phyloP scores from a whole-genome alignment of 2,113 vertebrate genomes.

The Nannobrachium achirus region DNA sequence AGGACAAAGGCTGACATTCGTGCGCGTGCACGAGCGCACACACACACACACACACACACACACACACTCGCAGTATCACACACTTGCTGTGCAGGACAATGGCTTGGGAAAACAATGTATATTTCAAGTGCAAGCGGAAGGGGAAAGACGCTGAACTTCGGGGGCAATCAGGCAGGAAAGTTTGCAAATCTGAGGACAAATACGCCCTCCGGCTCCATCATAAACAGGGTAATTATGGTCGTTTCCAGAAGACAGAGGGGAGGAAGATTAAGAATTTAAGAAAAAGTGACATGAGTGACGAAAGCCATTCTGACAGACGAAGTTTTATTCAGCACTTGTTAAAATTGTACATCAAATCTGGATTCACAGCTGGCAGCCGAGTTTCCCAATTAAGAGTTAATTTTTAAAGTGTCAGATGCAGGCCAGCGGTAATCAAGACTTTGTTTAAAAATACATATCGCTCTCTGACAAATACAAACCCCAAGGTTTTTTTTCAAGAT shows the following conservation, averaged over 20 bases:
- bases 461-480: neutral
- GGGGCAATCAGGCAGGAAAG: slow-evolving; percentile 69
- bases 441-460: slow-evolving; percentile 26
- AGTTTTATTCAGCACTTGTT: slow-evolving; percentile 70
- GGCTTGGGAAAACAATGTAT: slow-evolving; percentile 73
- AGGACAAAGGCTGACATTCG: slow-evolving; percentile 15
- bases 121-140: slow-evolving; percentile 69
- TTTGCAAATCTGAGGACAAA: slow-evolving; percentile 72
- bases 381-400: slow-evolving; percentile 47
- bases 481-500: slow-evolving; percentile 17
- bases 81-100: slow-evolving; percentile 60
- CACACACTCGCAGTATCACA: slow-evolving; percentile 5
- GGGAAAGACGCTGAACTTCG: slow-evolving; percentile 74
- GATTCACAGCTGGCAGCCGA: slow-evolving; percentile 63
- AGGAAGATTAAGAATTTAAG: neutral
- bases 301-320: slow-evolving; percentile 69
- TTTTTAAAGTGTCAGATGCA: slow-evolving; percentile 35
- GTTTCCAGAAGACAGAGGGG: slow-evolving; percentile 62
- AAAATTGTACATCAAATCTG: slow-evolving; percentile 73
- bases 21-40: slow-evolving; percentile 8
- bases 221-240: slow-evolving; percentile 74
- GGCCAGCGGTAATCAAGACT: slow-evolving; percentile 20
- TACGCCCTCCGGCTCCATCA: slow-evolving; percentile 70
- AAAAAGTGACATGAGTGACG: slow-evolving; percentile 66
- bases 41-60: slow-evolving; percentile 25